Evolutionary conservation across 2,797 vertebrate species (phyloP), one percentile per base, ranked within the genome.

Genomic region (Alauda arvensis): DNA sequence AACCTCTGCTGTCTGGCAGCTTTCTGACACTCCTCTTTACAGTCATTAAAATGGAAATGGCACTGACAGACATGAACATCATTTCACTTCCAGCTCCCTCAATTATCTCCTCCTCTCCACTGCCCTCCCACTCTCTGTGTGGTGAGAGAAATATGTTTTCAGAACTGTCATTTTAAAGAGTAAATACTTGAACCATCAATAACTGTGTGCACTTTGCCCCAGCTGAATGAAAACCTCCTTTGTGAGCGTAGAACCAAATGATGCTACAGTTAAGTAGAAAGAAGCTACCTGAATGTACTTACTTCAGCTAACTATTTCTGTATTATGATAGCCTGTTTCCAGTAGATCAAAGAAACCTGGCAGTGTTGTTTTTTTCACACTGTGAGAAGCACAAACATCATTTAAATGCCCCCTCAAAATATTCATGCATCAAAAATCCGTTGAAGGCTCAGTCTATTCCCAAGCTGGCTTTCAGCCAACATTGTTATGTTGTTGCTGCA

Each of bases 321-420:
- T 92, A 88, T 96, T 96, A 90, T 93, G 94, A 94, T 93, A 94
- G 74, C 78, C 79, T 48, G 57, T 79, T 97, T 96, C 95, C 95
- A 95, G 77, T 51, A 94, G 84, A 95, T 96, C 90, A 97, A 97
- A 96, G 91, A 84, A 94, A 83, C 66, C 87, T 91, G 78, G 39
- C 71, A 80, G 33, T 45, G 59, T 71, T 88, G 45, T 75, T 94
- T 95, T 93, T 92, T 93, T 89, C 89, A 89, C 80, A 90, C 83
- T 93, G 78, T 88, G 92, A 86, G 91, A 91, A 93, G 83, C 87
- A 93, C 83, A 96, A 97, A 96, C 92, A 95, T 95, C 25, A 95
- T 96, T 96, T 96, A 96, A 96, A 96, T 95, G 87, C 76, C 87
- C 85, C 77, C 77, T 96, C 93, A 89, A 96, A 91, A 95, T 94